Evolutionary conservation across 2,888 invertebrate species (phyloP), one percentile per base, ranked within the genome.

Genomic region (Auanema freiburgensis): DNA sequence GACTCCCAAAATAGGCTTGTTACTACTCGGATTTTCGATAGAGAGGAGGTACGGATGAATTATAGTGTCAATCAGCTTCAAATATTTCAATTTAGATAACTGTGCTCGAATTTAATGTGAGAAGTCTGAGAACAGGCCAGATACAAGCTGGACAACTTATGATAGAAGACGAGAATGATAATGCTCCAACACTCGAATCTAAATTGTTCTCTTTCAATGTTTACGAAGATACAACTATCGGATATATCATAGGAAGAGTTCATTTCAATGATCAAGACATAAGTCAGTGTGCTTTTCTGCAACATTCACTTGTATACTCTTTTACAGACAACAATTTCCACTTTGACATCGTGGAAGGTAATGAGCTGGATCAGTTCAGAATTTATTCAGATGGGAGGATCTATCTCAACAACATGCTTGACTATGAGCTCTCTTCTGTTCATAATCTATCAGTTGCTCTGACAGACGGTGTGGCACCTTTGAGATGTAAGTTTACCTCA

Each of bases 161-260:
- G 1, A 53, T 63, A 6, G 58, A 58, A 25, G 63, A 63, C 54
- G 58, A 57, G 46, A 63, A 63, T 52, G 63, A 63, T 50, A 63
- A 63, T 58, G 18, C 16, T 4, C 63, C 57, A 5, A 41, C 18
- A 6, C 8, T 63, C 2, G 8, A 33, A n/a, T 6, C 18, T 10
- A 18, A 24, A 12, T 52, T 33, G 16, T 51, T 53, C 10, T 14
- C 41, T 2, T 14, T 57, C 10, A 14, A 40, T 11, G 44, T 65
- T 14, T 11, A 12, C 14, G 68, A 68, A 43, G 51, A 68, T 57
- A 14, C 33, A 1, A 44, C 42, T 6, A 59, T 65, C 12, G 68
- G 65, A 43, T 24, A 52, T 33, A 51, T n/a, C 42, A n/a, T 68
- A n/a, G 49, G 50, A 5, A 49, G 59, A 58, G 33, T 68, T 1